Percentiles rank a stretch among this genome's conserved stretches.
phyloP scores from a whole-genome alignment of 2,797 vertebrate species.

The Pogonophryne albipinna region DNA sequence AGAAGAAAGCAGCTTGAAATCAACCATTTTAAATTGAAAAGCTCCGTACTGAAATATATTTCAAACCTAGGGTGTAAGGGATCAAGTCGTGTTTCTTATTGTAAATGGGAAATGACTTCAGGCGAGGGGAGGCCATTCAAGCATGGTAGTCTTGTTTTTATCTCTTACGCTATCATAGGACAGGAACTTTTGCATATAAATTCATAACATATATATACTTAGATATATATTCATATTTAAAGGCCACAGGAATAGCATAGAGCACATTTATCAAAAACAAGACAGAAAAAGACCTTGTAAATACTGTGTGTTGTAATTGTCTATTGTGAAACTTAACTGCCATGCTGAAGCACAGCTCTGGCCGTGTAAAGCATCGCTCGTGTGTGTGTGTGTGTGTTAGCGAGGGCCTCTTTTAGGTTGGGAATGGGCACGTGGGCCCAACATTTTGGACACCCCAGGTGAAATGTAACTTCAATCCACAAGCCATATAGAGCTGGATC shows the following conservation, averaged over 20 bases:
- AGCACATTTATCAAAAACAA: conserved; percentile 79
- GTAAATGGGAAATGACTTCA: conserved; percentile 65
- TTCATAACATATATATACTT: conserved; percentile 79
- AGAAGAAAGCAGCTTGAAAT: conserved; percentile 85
- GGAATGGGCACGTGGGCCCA: conserved; percentile 40
- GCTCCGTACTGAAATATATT: conserved; percentile 77
- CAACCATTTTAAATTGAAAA: conserved; percentile 83
- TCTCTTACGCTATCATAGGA: conserved; percentile 73
- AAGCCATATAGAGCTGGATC: conserved; percentile 68
- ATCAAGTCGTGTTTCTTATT: conserved; percentile 66
- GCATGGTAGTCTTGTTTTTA: conserved; percentile 65
- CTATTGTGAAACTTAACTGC: conserved; percentile 65
- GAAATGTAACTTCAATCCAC: conserved; percentile 75
- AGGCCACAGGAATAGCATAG: conserved; percentile 89
- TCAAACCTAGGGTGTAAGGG: conserved; percentile 74
- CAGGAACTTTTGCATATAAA: conserved; percentile 86
- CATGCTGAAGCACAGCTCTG: conserved; percentile 74
- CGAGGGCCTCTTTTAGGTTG: conserved; percentile 38
- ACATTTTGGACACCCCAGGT: conserved; percentile 72
- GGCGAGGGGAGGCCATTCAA: conserved; percentile 71
- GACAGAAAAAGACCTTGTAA: conserved; percentile 67
- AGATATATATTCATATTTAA: conserved; percentile 81
- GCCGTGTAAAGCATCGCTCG: conserved; percentile 31
- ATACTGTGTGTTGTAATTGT: conserved; percentile 64
- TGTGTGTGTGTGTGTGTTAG: conserved; percentile 16